phyloP scores from a whole-genome alignment of 1,140 invertebrate genomes.

The Dinoponera quadriceps region DNA sequence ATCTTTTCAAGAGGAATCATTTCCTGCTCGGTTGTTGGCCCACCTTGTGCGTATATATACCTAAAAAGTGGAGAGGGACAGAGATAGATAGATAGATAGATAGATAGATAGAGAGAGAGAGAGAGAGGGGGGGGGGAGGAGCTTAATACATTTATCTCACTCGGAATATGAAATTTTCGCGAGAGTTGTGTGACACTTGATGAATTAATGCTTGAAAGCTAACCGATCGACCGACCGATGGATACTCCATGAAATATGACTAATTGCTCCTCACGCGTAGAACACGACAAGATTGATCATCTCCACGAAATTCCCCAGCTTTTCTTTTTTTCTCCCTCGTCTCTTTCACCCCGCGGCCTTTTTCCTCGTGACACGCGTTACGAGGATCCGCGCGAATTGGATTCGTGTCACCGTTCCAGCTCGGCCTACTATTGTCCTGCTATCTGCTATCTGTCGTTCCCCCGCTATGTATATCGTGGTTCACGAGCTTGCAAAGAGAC shows the following conservation, averaged over 20 bases:
- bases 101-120: no score
- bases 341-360: no score
- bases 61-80: no score
- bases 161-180: background rate
- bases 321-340: background rate
- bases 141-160: constrained; percentile 5
- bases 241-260: constrained; percentile 35
- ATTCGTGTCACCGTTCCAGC: background rate
- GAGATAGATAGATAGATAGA: no score
- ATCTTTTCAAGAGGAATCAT: no score
- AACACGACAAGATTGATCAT: constrained; percentile 26
- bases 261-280: constrained; percentile 17
- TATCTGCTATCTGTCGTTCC: constrained; percentile 5
- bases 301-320: background rate
- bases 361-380: background rate
- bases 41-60: no score
- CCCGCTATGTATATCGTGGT: background rate
- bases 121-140: no score
- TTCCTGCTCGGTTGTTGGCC: no score
- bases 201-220: constrained; percentile 38
- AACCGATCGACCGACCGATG: constrained; percentile 13
- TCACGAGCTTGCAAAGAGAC: background rate
- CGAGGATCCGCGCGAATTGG: background rate
- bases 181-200: constrained; percentile 19
- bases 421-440: background rate